Percentiles rank a stretch among this genome's conserved stretches.
phyloP scores from a whole-genome alignment of 2,888 invertebrate genomes.

The Melinopterus prodromus region DNA sequence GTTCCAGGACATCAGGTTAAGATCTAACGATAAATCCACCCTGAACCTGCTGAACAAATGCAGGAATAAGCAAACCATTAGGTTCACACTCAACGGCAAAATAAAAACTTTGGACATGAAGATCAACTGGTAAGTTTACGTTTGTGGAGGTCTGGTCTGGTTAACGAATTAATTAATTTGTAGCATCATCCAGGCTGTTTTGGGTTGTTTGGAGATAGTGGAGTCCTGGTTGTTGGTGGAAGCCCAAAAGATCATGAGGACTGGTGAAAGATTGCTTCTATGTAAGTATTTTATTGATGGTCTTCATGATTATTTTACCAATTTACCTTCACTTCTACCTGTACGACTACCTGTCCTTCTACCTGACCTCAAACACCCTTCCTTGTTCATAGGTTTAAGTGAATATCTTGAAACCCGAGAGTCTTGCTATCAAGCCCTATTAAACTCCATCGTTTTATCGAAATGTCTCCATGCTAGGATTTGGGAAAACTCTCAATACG shows the following conservation, averaged over 20 bases:
- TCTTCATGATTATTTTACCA: neutral
- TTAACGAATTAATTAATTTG: conserved; percentile 60
- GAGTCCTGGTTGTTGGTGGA: conserved; percentile 77
- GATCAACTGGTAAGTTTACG: conserved; percentile 65
- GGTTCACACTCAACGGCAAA: conserved; percentile 76
- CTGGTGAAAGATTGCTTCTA: conserved; percentile 72
- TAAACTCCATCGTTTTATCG: conserved; percentile 68
- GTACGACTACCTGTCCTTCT: no score
- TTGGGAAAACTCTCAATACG: conserved; percentile 79
- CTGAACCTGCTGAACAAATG: conserved; percentile 76
- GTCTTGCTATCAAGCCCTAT: conserved; percentile 63
- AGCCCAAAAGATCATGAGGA: conserved; percentile 71
- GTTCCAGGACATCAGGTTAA: conserved; percentile 72
- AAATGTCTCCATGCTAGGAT: conserved; percentile 74
- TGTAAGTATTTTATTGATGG: conserved; percentile 62
- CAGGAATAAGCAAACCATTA: conserved; percentile 65
- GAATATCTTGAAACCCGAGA: conserved; percentile 64
- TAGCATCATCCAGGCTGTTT: conserved; percentile 73
- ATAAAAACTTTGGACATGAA: conserved; percentile 78
- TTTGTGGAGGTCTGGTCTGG: conserved; percentile 60
- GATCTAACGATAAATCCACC: conserved; percentile 73
- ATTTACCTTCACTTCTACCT: conserved; percentile 5
- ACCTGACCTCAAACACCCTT: no score
- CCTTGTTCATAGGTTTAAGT: conserved; percentile 62
- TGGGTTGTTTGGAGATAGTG: conserved; percentile 73